phyloP scores from a whole-genome alignment of 2,888 invertebrate genomes.

The Tanaodytes sp. region DNA sequence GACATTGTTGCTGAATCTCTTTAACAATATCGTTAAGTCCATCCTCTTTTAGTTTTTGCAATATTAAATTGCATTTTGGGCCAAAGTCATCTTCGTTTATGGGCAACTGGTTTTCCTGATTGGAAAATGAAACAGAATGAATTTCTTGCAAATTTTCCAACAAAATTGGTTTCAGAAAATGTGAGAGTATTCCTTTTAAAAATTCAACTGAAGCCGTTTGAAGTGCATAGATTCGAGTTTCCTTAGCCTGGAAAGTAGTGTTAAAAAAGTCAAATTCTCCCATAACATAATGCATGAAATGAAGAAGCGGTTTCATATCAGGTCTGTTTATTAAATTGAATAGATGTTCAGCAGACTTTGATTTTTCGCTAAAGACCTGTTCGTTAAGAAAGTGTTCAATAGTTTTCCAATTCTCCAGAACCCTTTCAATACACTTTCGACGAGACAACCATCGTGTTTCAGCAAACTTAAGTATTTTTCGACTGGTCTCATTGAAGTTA shows the following conservation, averaged over 20 bases:
- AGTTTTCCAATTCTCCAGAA: background rate
- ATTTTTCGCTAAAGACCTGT: background rate
- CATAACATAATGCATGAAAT: slow-evolving; percentile 39
- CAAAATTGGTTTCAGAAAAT: slow-evolving; percentile 44
- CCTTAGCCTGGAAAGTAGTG: slow-evolving; percentile 35
- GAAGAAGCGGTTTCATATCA: slow-evolving; percentile 26
- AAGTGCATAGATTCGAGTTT: slow-evolving; percentile 34
- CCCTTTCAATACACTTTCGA: background rate
- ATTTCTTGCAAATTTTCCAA: slow-evolving; percentile 4
- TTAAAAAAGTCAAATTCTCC: slow-evolving; percentile 46
- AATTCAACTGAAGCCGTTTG: slow-evolving; percentile 27
- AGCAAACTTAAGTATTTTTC: background rate
- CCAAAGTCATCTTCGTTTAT: slow-evolving; percentile 20
- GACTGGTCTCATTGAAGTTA: background rate
- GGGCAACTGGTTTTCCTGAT: slow-evolving; percentile 3
- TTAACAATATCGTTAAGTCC: background rate
- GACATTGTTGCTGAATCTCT: slow-evolving; percentile 6
- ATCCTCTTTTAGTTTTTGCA: background rate
- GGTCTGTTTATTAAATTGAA: background rate
- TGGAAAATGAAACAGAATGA: slow-evolving; percentile 3
- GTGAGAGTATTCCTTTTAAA: slow-evolving; percentile 22
- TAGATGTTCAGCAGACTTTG: slow-evolving; percentile 1
- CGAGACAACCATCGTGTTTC: slow-evolving; percentile 2
- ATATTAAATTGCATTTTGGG: background rate
- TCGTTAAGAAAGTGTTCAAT: background rate